phyloP scores from a whole-genome alignment of 2,113 vertebrate genomes.

The Prolemur simus region DNA sequence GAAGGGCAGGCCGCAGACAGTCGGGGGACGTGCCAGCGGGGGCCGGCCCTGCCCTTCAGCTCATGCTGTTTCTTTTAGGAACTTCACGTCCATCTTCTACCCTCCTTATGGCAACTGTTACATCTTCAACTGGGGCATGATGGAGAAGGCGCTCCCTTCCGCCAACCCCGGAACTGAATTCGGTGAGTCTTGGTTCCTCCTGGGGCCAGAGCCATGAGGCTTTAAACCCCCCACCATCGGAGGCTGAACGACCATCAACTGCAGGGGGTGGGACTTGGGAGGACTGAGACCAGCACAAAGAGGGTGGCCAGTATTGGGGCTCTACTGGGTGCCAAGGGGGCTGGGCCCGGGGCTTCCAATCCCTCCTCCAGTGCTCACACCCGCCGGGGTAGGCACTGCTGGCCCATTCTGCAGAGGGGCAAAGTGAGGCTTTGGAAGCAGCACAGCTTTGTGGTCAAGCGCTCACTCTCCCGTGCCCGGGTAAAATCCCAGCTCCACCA shows the following conservation, averaged over 20 bases:
- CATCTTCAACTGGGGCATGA: slow-evolving; percentile 90
- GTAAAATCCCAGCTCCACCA: too few species aligned
- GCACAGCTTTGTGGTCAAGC: neutral
- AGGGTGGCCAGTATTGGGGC: neutral
- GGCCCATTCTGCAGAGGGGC: neutral
- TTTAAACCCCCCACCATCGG: fast-evolving
- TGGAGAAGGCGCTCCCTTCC: slow-evolving; percentile 78
- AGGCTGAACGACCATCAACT: neutral
- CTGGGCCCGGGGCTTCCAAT: too few species aligned
- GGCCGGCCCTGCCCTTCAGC: neutral
- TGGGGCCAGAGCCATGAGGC: neutral
- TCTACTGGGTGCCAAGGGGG: fast-evolving
- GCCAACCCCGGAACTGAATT: slow-evolving; percentile 88
- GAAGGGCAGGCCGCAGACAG: neutral
- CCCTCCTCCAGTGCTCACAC: fast-evolving
- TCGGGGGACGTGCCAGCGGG: neutral
- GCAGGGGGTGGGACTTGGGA: neutral
- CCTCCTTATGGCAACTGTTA: slow-evolving; percentile 89
- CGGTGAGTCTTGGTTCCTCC: slow-evolving; percentile 74
- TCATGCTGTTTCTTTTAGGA: slow-evolving; percentile 78
- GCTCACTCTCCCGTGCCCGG: neutral
- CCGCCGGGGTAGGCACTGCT: neutral
- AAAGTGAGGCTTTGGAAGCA: neutral
- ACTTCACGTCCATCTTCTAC: slow-evolving; percentile 87
- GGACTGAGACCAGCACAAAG: fast-evolving